These are phyloP conservation scores for Actenoides hombroni DNA, from an alignment of 2,113 vertebrate species.

Conservation along the genomic window DNA sequence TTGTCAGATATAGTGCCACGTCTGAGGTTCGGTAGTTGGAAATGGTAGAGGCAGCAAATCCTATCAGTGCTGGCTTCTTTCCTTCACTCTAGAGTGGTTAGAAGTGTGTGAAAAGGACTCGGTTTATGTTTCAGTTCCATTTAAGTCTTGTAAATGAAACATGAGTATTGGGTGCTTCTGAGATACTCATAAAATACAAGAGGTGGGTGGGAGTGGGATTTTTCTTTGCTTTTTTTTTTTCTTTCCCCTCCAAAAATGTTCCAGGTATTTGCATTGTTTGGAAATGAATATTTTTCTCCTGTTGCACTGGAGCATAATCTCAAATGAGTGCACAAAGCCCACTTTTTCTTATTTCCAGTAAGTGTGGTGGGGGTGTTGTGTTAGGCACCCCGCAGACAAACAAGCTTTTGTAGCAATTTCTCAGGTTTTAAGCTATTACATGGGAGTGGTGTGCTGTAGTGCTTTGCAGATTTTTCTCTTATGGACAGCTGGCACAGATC, in stretches of 20 bases:
- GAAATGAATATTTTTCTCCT: not conserved
- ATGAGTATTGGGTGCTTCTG: not conserved
- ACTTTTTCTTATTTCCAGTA: constrained; percentile 11
- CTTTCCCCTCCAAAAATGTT: not conserved
- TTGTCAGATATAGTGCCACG: not conserved
- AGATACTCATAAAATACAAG: not conserved
- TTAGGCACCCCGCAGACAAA: not conserved
- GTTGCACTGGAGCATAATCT: not conserved
- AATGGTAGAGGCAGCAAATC: not conserved
- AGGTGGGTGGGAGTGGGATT: not conserved
- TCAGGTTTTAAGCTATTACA: not conserved
- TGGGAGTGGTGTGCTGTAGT: not conserved
- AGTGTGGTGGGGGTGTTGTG: not conserved
- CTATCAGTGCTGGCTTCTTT: not conserved
- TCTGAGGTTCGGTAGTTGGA: not conserved
- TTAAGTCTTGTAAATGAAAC: not conserved
- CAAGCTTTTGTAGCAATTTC: not conserved
- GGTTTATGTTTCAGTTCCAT: not conserved
- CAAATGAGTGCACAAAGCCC: not conserved
- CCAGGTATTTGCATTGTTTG: not conserved
- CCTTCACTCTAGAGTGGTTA: not conserved
- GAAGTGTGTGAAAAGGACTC: not conserved
- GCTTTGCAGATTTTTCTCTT: not conserved
- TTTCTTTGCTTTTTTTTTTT: not conserved
- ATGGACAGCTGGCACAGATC: not conserved